These are phyloP conservation scores for Trichogramma pretiosum DNA, from an alignment of 1,140 invertebrate species.

Conservation along the genomic window DNA sequence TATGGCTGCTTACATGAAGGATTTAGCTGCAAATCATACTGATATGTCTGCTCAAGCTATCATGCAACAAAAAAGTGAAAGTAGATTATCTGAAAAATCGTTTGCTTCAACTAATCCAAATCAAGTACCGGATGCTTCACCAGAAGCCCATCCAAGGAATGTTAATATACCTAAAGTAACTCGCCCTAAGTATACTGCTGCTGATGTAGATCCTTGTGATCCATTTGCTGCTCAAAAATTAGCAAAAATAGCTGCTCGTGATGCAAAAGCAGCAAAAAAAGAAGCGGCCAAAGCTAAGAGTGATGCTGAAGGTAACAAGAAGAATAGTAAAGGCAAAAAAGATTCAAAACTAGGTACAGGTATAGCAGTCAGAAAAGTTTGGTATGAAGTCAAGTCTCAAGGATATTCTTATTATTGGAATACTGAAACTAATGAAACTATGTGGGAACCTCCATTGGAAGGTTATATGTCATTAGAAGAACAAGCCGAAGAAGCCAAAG, in stretches of 20 bases:
- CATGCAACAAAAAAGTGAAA: constrained; percentile 34
- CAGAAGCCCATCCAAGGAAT: constrained; percentile 18
- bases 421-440: constrained; percentile 57
- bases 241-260: constrained; percentile 1
- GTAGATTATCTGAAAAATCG: no score
- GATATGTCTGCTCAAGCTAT: constrained; percentile 59
- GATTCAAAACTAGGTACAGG: constrained; percentile 41
- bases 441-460: constrained; percentile 56
- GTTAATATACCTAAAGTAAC: neutral
- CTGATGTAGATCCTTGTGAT: constrained; percentile 33
- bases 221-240: constrained; percentile 21
- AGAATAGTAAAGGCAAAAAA: constrained; percentile 39
- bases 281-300: constrained; percentile 33
- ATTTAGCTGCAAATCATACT: constrained; percentile 59
- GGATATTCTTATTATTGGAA: constrained; percentile 73
- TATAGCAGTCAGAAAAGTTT: constrained; percentile 38
- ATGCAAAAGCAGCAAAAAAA: constrained; percentile 2
- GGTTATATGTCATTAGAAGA: constrained; percentile 56
- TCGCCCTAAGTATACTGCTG: neutral
- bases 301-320: constrained; percentile 32
- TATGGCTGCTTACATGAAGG: constrained; percentile 72
- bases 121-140: constrained; percentile 18
- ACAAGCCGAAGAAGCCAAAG: constrained; percentile 45
- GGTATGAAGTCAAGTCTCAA: constrained; percentile 63
- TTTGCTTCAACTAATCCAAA: constrained; percentile 24